Evolutionary conservation across 2,888 invertebrate genomes (phyloP), one percentile per base, ranked within the genome.

Genomic region (Ecdyonurus torrentis): DNA sequence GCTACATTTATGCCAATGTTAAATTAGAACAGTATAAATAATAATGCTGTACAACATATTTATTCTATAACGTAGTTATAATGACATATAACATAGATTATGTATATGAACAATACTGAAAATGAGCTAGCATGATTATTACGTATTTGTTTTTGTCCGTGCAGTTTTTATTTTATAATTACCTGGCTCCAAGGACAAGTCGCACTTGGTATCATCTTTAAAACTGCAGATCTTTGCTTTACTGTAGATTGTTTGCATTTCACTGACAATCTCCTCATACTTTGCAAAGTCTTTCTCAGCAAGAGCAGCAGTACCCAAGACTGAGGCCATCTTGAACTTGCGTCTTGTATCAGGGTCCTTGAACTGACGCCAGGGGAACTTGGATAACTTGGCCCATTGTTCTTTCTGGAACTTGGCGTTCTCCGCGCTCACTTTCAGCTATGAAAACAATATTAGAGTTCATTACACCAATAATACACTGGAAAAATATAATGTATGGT

Each of bases 191-290:
- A 90, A 76, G 18, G 82, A 73, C 23, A 90, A 74, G 70, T 87
- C 83, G 68, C 90, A 89, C 19, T 58, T 61, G 37, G 66, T 58
- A 7, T 5, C 15, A 66, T 87, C 76, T 52, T 81, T 81, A 68
- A 75, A 88, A n/a, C 82, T 82, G 70, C 90, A 91, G 20, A 91
- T 82, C 73, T 86, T 89, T 0, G 89, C 83, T 15, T 83, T 89
- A 0, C 88, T 84, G 70, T 87, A 91, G 66, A 85, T 85, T 0
- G 83, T 79, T 70, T 86, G 81, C 91, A 91, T 91, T 3, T 83
- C 80, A 0, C 84, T 83, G 1, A 85, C 77, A 0, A 81, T 78
- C 67, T 81, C 79, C 71, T 83, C 80, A 52, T 84, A 76, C 74
- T 74, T 70, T 62, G 71, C 69, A 20, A 72, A 69, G 67, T 75